Evolutionary conservation across 2,888 invertebrate genomes (phyloP).

Genomic region (Sesia apiformis): DNA sequence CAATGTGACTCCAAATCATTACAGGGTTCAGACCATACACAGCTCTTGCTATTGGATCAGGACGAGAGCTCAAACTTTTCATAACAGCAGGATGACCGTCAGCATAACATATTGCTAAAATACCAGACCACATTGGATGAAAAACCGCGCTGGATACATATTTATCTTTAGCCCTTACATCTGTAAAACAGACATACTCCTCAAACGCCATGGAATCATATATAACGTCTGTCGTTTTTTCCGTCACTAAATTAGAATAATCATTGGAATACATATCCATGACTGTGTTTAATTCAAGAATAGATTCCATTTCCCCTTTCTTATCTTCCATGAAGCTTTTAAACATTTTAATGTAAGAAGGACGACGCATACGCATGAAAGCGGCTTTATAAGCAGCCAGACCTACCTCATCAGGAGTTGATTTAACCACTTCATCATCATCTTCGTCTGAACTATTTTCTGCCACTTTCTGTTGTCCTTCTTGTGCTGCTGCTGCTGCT

Average conservation of each 20-base stretch:
- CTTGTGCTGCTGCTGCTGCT: conserved; percentile 11
- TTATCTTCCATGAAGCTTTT: conserved; percentile 36
- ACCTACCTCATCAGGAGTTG: conserved; percentile 39
- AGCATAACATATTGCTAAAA: conserved; percentile 79
- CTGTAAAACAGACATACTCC: conserved; percentile 78
- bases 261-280: conserved; percentile 79
- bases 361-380: conserved; percentile 40
- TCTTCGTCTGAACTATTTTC: conserved; percentile 31
- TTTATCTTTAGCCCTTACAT: conserved; percentile 79
- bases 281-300: conserved; percentile 58
- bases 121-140: conserved; percentile 82
- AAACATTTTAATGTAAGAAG: conserved; percentile 48
- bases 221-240: conserved; percentile 31
- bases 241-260: conserved; percentile 64
- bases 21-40: conserved; percentile 79
- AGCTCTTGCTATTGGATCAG: conserved; percentile 69
- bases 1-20: conserved; percentile 83
- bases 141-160: conserved; percentile 79
- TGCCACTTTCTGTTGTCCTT: conserved; percentile 9
- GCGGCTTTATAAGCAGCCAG: conserved; percentile 41
- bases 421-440: conserved; percentile 21
- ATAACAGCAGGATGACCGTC: conserved; percentile 68
- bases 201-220: conserved; percentile 52
- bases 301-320: conserved; percentile 38
- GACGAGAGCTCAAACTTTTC: conserved; percentile 44